These are phyloP conservation scores for Sweltsa coloradensis DNA, from an alignment of 1,140 invertebrate species.

Conservation along the genomic window DNA sequence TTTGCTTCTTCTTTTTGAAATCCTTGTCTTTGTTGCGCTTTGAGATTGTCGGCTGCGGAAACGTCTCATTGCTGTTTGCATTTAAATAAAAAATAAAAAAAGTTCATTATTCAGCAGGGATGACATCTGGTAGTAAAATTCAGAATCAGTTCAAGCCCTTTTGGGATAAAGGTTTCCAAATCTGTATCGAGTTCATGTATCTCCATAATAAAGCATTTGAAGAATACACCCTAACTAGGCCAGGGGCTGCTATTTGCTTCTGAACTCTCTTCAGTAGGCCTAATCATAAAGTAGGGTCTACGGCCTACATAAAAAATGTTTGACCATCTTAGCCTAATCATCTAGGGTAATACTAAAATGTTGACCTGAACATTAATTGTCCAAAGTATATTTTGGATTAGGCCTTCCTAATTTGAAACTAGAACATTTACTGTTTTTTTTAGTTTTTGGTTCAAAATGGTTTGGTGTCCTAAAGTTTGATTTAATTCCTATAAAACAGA, in stretches of 20 bases:
- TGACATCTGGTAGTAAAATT: neutral
- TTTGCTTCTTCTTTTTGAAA: slow-evolving; percentile 36
- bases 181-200: neutral
- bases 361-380: neutral
- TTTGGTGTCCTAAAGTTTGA: too few species aligned
- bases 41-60: slow-evolving; percentile 24
- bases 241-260: too few species aligned
- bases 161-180: neutral
- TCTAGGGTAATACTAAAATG: neutral
- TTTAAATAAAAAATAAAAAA: neutral
- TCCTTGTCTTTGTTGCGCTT: slow-evolving; percentile 38
- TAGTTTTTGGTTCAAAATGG: neutral
- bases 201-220: neutral
- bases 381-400: neutral
- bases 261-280: too few species aligned
- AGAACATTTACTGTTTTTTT: neutral
- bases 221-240: too few species aligned
- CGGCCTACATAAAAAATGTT: too few species aligned
- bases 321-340: too few species aligned
- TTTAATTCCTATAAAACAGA: too few species aligned
- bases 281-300: too few species aligned
- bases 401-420: neutral
- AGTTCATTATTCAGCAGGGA: neutral
- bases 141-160: neutral
- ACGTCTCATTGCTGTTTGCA: slow-evolving; percentile 28